phyloP scores from a whole-genome alignment of 2,113 vertebrate genomes.

The Sinocyclocheilus maitianheensis region DNA sequence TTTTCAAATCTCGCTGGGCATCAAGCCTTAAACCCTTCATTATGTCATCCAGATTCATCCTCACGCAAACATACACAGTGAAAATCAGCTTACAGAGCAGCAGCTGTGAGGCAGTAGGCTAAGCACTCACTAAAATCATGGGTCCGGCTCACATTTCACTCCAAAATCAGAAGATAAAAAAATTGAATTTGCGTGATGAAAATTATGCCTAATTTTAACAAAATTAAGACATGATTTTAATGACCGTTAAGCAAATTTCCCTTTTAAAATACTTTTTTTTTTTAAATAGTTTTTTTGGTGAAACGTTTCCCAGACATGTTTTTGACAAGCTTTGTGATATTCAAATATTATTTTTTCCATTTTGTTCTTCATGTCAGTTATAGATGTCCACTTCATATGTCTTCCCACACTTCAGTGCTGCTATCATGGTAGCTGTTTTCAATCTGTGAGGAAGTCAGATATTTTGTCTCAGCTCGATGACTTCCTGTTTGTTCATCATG shows the following conservation, averaged over 20 bases:
- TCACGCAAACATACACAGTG: constrained; percentile 15
- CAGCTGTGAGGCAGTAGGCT: constrained; percentile 17
- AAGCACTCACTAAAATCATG: neutral
- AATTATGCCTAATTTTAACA: neutral
- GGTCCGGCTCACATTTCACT: neutral
- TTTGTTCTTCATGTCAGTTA: no score
- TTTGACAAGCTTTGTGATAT: neutral
- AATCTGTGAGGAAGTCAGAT: constrained; percentile 45
- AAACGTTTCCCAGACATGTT: neutral
- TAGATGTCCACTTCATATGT: neutral
- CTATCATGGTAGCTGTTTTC: constrained; percentile 32
- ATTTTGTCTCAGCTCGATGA: constrained; percentile 58
- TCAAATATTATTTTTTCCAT: no score
- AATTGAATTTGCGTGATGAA: neutral
- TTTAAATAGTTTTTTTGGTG: neutral
- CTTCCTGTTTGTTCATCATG: constrained; percentile 74
- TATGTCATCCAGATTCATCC: constrained; percentile 56
- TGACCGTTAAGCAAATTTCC: neutral
- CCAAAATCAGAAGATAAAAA: neutral
- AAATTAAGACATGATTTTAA: neutral
- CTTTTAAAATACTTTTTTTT: neutral
- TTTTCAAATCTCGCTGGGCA: constrained; percentile 52
- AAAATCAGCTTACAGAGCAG: constrained; percentile 31
- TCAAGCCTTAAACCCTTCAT: constrained; percentile 57
- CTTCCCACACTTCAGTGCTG: neutral